phyloP scores from a whole-genome alignment of 1,140 invertebrate genomes.

The Drosophila albomicans region DNA sequence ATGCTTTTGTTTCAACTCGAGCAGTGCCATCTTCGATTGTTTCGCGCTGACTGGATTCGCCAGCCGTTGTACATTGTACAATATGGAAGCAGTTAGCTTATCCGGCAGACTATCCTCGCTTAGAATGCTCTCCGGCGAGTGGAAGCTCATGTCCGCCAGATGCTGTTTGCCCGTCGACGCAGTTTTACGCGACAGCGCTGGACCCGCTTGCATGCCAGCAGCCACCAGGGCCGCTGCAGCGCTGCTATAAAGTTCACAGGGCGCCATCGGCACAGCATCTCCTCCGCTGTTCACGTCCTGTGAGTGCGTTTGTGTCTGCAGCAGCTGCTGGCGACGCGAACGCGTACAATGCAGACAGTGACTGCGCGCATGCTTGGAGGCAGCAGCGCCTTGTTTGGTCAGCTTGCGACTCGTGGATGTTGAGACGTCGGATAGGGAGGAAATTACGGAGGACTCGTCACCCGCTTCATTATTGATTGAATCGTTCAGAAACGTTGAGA shows the following conservation, averaged over 20 bases:
- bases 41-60: constrained; percentile 90
- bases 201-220: constrained; percentile 60
- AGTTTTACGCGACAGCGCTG: constrained; percentile 46
- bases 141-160: constrained; percentile 73
- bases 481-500: constrained; percentile 65
- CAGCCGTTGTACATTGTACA: constrained; percentile 88
- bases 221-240: constrained; percentile 63
- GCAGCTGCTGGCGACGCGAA: constrained; percentile 57
- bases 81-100: constrained; percentile 86
- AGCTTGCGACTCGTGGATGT: constrained; percentile 70
- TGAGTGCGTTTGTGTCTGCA: constrained; percentile 13
- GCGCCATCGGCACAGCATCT: constrained; percentile 28
- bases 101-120: constrained; percentile 81
- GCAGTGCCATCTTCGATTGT: constrained; percentile 88
- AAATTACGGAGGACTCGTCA: constrained; percentile 77
- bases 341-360: constrained; percentile 77
- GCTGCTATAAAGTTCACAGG: constrained; percentile 66
- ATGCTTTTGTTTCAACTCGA: constrained; percentile 94
- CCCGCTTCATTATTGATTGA: constrained; percentile 78
- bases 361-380: constrained; percentile 66
- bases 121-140: constrained; percentile 82
- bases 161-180: constrained; percentile 20
- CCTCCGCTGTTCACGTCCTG: constrained; percentile 30
- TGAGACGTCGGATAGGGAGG: constrained; percentile 78
- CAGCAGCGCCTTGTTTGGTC: constrained; percentile 56